phyloP scores from a whole-genome alignment of 2,113 vertebrate genomes.

The Rafetus swinhoei region DNA sequence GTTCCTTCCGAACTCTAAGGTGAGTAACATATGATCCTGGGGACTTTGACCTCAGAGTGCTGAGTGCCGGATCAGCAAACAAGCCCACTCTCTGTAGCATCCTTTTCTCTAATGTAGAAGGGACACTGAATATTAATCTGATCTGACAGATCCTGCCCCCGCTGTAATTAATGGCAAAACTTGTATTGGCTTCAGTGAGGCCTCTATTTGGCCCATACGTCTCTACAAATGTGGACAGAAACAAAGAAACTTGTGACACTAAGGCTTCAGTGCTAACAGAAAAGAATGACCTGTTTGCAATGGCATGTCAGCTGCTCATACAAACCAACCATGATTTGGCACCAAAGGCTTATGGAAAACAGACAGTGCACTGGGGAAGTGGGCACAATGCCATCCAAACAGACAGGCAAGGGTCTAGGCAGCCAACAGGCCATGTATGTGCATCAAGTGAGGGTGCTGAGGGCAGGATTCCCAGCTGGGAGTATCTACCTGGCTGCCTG shows the following conservation, averaged over 20 bases:
- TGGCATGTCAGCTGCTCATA: not conserved
- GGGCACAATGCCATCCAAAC: slow-evolving; percentile 64
- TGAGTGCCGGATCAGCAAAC: not conserved
- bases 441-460: slow-evolving; percentile 68
- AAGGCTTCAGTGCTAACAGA: not conserved
- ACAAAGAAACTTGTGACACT: not conserved
- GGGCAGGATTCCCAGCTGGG: slow-evolving; percentile 64
- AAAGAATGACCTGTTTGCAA: not conserved
- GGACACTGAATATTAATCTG: not conserved
- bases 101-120: not conserved
- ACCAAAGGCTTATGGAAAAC: slow-evolving; percentile 18
- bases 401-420: slow-evolving; percentile 71
- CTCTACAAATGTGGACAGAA: not conserved
- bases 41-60: rapidly evolving
- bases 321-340: slow-evolving; percentile 19
- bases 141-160: not conserved
- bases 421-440: slow-evolving; percentile 65
- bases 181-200: not conserved
- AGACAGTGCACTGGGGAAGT: slow-evolving; percentile 38
- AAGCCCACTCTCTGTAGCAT: not conserved
- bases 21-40: too few species aligned
- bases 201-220: not conserved
- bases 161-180: not conserved
- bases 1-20: too few species aligned
- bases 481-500: slow-evolving; percentile 51